Conservation (phyloP, 2,888 invertebrate genomes). For the Cataglyphis albicans region DNA sequence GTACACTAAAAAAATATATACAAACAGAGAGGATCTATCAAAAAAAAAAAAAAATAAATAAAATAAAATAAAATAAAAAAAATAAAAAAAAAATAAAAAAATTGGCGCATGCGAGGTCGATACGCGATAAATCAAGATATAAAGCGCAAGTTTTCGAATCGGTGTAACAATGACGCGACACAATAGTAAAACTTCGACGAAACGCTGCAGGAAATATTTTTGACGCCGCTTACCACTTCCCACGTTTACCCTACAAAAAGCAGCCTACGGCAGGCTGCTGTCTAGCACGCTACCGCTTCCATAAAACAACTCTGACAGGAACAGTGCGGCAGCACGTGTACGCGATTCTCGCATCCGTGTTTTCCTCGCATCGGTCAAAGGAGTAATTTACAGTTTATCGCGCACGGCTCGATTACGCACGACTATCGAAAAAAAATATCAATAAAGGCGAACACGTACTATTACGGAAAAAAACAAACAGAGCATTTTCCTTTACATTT, state of each 20-base stretch:
- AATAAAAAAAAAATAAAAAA: background rate
- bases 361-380: slow-evolving; percentile 36
- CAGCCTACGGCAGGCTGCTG: slow-evolving; percentile 56
- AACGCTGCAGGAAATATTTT: slow-evolving; percentile 74
- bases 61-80: background rate
- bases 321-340: slow-evolving; percentile 63
- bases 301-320: slow-evolving; percentile 68
- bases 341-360: slow-evolving; percentile 59
- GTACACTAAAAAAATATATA: background rate
- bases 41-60: background rate
- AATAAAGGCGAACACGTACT: slow-evolving; percentile 17
- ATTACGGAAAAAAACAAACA: slow-evolving; percentile 19
- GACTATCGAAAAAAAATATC: slow-evolving; percentile 44
- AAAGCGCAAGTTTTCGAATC: slow-evolving; percentile 34
- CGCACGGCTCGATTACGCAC: slow-evolving; percentile 34
- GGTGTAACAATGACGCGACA: slow-evolving; percentile 30
- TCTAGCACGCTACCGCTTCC: slow-evolving; percentile 65
- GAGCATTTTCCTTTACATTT: background rate
- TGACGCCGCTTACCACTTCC: slow-evolving; percentile 72
- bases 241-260: slow-evolving; percentile 71
- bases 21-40: background rate
- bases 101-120: slow-evolving; percentile 14
- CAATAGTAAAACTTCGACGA: slow-evolving; percentile 23
- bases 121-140: slow-evolving; percentile 26
- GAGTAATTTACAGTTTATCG: slow-evolving; percentile 67